Percentiles rank a stretch among this genome's conserved stretches.
These are phyloP conservation scores for Venusia cambrica DNA, from an alignment of 2,888 invertebrate species.

Conservation along the genomic window DNA sequence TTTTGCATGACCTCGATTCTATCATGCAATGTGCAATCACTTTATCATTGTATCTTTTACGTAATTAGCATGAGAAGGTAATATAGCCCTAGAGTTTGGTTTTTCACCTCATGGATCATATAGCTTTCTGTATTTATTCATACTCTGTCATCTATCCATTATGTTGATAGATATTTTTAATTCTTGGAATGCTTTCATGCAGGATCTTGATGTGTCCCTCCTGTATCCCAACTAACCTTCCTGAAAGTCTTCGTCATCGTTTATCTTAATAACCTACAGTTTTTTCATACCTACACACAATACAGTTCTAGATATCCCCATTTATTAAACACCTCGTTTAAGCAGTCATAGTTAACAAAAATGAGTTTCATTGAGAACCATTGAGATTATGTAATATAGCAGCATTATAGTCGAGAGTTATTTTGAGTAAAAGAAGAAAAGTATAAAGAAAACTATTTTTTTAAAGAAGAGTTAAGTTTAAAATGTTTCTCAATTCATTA, in stretches of 20 bases:
- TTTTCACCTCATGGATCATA: conserved; percentile 46
- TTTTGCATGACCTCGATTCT: conserved; percentile 49
- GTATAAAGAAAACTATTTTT: no score
- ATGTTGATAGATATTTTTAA: conserved; percentile 31
- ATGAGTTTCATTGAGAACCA: no score
- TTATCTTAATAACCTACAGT: conserved; percentile 1
- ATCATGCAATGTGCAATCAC: conserved; percentile 44
- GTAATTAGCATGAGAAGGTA: conserved; percentile 49
- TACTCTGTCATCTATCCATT: conserved; percentile 39
- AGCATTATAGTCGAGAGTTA: no score
- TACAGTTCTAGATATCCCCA: no score
- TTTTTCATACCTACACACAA: not conserved
- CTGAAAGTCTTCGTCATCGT: conserved; percentile 45
- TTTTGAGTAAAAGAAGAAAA: no score
- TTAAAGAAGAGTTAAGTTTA: no score
- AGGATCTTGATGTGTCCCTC: conserved; percentile 35
- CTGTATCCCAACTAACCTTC: conserved; percentile 31
- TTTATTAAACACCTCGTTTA: no score
- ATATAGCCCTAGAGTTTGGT: conserved; percentile 41
- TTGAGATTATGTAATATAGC: no score
- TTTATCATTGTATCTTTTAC: conserved; percentile 31
- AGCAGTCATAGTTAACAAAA: no score
- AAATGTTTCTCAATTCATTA: no score
- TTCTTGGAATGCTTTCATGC: conserved; percentile 47
- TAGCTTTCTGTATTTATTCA: conserved; percentile 43